Conservation (phyloP, 2,113 vertebrate genomes). For the Rhipidura dahli region DNA sequence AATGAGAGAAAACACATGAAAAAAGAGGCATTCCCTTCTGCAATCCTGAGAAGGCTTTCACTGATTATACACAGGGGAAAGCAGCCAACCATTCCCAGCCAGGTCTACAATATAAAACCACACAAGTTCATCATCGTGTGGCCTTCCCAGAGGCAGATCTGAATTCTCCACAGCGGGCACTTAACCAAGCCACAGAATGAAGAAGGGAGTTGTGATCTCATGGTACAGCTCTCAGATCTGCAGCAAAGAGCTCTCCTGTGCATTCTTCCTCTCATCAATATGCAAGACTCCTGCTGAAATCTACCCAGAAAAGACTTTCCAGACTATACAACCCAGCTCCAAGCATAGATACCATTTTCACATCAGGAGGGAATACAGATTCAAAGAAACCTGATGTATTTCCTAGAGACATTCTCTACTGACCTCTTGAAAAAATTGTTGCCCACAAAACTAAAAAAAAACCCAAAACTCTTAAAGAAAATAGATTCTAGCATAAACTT, state of each 20-base stretch:
- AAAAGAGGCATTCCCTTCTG: neutral
- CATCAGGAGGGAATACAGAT: neutral
- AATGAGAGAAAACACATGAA: neutral
- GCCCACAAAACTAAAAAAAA: neutral
- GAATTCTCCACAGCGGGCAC: neutral
- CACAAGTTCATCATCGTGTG: neutral
- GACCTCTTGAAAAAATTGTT: neutral
- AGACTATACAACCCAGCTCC: neutral
- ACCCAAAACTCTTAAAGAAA: neutral
- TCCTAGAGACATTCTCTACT: neutral
- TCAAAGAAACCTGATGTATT: neutral
- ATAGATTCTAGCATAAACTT: neutral
- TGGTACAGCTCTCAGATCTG: neutral
- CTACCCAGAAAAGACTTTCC: neutral
- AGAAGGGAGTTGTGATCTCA: neutral
- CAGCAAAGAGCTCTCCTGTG: neutral
- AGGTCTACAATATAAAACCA: neutral
- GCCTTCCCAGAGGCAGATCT: neutral
- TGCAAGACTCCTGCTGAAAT: neutral
- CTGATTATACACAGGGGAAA: neutral
- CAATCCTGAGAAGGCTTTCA: neutral
- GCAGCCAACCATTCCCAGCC: neutral
- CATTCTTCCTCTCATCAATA: neutral
- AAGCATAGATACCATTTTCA: neutral
- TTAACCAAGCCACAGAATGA: neutral